Conservation (phyloP, 2,888 invertebrate species). For the Heliconius aoede region DNA sequence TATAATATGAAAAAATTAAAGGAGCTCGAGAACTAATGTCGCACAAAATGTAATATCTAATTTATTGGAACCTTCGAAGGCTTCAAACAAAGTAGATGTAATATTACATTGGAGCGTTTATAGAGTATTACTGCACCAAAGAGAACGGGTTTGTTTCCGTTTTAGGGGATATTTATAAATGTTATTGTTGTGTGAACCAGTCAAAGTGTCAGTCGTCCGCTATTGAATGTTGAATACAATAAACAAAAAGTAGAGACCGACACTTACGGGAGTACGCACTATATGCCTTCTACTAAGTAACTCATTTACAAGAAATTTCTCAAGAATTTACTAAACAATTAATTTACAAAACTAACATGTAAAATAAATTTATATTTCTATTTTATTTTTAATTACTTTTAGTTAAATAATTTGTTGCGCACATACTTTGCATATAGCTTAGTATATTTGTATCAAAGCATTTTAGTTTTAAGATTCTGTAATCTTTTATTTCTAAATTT, state of each 20-base stretch:
- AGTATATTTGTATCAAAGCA: neutral
- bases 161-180: too few relatives aligned
- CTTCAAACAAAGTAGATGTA: too few relatives aligned
- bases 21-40: slow-evolving; percentile 17
- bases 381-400: too few relatives aligned
- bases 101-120: neutral
- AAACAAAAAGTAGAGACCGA: neutral
- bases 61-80: neutral
- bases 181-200: neutral
- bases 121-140: neutral
- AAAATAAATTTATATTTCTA: too few relatives aligned
- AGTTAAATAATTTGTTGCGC: too few relatives aligned
- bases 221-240: neutral
- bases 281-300: neutral
- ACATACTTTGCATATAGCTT: too few relatives aligned
- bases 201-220: neutral
- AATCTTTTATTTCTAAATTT: too few relatives aligned
- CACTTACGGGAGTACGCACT: neutral
- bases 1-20: slow-evolving; percentile 15
- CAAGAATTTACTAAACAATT: too few relatives aligned
- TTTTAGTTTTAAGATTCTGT: neutral
- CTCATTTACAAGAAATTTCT: too few relatives aligned
- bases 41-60: neutral
- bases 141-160: too few relatives aligned
- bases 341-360: too few relatives aligned